Base-by-base conservation (phyloP, 2,888 invertebrate species). In the Ypsolopha sequella region DNA sequence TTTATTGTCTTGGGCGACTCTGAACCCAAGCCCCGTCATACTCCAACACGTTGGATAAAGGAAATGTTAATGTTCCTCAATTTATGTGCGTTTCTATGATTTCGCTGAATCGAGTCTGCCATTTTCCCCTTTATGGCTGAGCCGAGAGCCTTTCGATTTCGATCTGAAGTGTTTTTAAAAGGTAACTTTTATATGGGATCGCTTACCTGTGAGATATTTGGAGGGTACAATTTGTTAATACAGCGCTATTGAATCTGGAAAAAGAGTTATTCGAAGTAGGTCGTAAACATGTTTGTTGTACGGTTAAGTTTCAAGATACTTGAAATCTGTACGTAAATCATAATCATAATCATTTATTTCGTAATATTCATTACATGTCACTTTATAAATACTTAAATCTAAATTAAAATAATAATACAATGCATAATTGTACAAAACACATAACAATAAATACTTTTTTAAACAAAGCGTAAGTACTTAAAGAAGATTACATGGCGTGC, bases 1-100 rank as follows among this genome's bases (percentile, higher is more conserved):
- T 86, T 85, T 86, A 86, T 86, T 86, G 86, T 86, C 84, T 86
- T 82, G 85, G 85, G 86, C 84, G 82, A 80, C 78, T 59, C 73
- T 74, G 70, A 64, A 61, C 61, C 70, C 60, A 60, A 64, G 63
- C 80, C 84, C 80, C 85, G 81, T 86, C 86, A 86, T 86, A 86
- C 76, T 70, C 80, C 84, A 81, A 86, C 85, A 85, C 86, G 81
- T 80, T 76, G 82, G 79, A 84, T 84, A 85, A 85, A 86, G 86
- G 82, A 84, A 85, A 86, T 86, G 86, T 86, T 86, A 86, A 86
- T 86, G 84, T 80, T 66, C 65, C 73, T 76, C 85, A 86, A 86
- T 86, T 86, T 86, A 86, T 86, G 82, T 82, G 81, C 84, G 85
- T 85, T 84, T 79, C 85, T 85, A 86, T 86, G 86, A 86, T 86